Conservation (phyloP, 2,797 vertebrate species). For the Sebastes wilsoni region DNA sequence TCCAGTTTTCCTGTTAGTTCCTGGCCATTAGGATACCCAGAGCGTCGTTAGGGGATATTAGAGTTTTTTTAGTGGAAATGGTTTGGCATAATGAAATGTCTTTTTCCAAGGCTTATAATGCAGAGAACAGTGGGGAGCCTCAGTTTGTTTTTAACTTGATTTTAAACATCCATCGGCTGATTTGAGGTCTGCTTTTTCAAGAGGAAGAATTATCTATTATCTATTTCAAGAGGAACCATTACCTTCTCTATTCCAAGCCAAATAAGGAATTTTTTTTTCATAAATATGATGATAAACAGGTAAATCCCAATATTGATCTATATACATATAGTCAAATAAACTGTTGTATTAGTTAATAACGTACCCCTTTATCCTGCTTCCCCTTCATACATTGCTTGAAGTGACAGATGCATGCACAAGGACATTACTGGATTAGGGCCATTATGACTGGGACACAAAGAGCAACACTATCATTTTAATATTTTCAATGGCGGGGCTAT, state of each 20-base stretch:
- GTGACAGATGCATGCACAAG: constrained; percentile 49
- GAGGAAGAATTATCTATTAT: background rate
- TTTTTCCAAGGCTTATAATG: constrained; percentile 20
- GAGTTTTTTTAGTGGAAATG: constrained; percentile 15
- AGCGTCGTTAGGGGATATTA: constrained; percentile 51
- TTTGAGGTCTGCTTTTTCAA: background rate
- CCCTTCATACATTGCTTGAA: constrained; percentile 17
- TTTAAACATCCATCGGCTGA: background rate
- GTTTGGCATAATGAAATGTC: constrained; percentile 36
- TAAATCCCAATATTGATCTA: background rate
- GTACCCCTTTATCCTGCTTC: background rate
- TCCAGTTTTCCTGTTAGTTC: constrained; percentile 48
- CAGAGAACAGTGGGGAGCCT: constrained; percentile 22
- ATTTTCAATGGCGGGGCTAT: constrained; percentile 65
- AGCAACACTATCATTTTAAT: constrained; percentile 69
- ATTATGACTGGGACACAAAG: constrained; percentile 63
- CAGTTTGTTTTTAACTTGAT: constrained; percentile 21
- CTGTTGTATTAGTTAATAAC: background rate
- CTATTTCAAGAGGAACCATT: background rate
- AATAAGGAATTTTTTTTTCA: background rate
- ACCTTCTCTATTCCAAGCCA: background rate
- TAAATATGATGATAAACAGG: background rate
- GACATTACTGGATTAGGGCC: constrained; percentile 60
- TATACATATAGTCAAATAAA: constrained; percentile 12
- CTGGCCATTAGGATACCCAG: constrained; percentile 38